Percentiles rank a stretch among this genome's conserved stretches.
These are phyloP conservation scores for Noturus placidus DNA, from an alignment of 2,113 vertebrate genomes.

Conservation along the genomic window DNA sequence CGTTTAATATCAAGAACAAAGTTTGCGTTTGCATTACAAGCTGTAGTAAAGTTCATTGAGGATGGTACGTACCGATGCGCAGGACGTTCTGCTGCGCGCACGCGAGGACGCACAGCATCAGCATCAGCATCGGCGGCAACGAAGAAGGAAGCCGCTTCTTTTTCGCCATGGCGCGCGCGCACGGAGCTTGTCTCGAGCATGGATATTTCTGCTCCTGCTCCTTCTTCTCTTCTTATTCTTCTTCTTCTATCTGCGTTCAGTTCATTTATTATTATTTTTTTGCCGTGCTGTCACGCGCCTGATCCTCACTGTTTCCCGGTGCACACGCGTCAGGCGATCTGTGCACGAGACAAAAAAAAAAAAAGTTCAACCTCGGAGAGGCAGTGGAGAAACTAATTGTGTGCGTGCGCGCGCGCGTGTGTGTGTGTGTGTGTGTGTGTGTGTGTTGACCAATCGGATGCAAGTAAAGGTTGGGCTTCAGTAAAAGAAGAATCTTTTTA, in stretches of 20 bases:
- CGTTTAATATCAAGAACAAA: neutral
- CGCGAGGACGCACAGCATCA: conserved; percentile 29
- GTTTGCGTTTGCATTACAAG: neutral
- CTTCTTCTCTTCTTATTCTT: neutral
- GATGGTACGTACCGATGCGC: conserved; percentile 34
- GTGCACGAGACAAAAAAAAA: neutral
- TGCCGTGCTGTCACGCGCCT: neutral
- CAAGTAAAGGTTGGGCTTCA: conserved; percentile 54
- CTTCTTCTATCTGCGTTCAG: neutral
- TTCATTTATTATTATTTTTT: neutral
- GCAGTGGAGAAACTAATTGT: neutral
- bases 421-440: conserved; percentile 19
- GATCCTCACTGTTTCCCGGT: neutral
- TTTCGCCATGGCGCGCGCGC: conserved; percentile 11
- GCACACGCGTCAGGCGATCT: neutral
- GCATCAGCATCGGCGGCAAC: neutral
- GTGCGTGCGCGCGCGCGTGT: neutral
- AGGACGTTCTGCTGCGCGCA: conserved; percentile 38
- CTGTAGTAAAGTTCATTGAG: neutral
- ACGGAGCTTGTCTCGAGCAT: conserved; percentile 9
- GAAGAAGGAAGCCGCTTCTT: neutral
- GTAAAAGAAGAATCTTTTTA: neutral
- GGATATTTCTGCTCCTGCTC: neutral
- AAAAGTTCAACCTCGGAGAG: neutral
- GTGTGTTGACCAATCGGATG: conserved; percentile 38